These are phyloP conservation scores for Rhamphomyia laevipes DNA, from an alignment of 2,888 invertebrate genomes.

Conservation along the genomic window DNA sequence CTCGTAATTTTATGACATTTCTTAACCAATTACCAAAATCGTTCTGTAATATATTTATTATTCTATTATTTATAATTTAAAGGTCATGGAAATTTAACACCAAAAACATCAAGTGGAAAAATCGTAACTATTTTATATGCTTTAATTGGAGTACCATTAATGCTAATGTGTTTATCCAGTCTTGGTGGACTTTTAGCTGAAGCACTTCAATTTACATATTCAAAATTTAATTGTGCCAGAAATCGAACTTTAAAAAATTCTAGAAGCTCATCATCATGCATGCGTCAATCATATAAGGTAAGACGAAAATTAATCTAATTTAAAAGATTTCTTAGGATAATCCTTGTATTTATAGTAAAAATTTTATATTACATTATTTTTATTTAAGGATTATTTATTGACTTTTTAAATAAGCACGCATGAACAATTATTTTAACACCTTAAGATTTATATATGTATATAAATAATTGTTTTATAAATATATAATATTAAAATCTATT, in stretches of 20 bases:
- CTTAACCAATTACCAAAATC: no score
- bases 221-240: constrained; percentile 15
- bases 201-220: constrained; percentile 53
- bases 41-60: background rate
- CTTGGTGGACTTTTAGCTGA: constrained; percentile 71
- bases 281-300: constrained; percentile 19
- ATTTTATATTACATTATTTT: no score
- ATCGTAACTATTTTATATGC: constrained; percentile 79
- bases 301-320: background rate
- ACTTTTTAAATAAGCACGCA: no score
- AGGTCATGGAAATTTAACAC: constrained; percentile 82
- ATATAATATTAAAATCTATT: no score
- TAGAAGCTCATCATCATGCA: constrained; percentile 10
- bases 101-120: constrained; percentile 70
- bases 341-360: no score
- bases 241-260: background rate
- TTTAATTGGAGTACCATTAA: constrained; percentile 75
- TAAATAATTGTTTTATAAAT: no score
- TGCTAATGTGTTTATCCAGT: constrained; percentile 74
- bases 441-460: no score
- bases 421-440: no score
- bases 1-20: no score
- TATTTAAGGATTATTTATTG: no score
- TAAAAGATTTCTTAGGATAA: no score
- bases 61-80: constrained; percentile 18